Evolutionary conservation across 2,113 vertebrate species (phyloP).

Genomic region (Talpa occidentalis): DNA sequence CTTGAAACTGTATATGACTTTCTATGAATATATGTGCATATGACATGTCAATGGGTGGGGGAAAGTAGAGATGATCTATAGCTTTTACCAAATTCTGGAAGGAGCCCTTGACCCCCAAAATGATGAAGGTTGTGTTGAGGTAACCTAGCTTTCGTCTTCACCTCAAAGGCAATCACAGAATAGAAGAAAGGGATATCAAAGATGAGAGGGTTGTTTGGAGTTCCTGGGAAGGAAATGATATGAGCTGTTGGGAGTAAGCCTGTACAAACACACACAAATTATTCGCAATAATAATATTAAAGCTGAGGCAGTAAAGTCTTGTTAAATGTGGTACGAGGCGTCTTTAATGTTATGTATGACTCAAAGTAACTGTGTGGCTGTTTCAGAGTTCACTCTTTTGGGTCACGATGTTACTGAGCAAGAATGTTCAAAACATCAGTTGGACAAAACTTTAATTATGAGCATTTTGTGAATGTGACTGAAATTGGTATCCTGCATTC

Average conservation of each 20-base stretch:
- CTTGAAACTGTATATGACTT: background rate
- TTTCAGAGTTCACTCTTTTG: constrained; percentile 53
- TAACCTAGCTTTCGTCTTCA: background rate
- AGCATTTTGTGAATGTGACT: background rate
- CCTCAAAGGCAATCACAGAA: background rate
- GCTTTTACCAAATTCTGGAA: background rate
- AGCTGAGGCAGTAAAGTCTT: constrained; percentile 33
- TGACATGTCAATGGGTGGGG: background rate
- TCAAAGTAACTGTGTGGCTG: constrained; percentile 30
- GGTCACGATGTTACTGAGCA: background rate
- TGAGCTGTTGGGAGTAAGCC: background rate
- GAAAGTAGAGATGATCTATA: background rate
- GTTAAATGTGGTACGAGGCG: constrained; percentile 15
- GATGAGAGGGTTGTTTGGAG: background rate
- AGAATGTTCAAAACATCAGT: background rate
- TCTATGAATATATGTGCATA: background rate
- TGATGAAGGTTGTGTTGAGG: background rate
- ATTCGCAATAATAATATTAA: constrained; percentile 33
- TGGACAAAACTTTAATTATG: background rate
- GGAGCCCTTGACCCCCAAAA: background rate
- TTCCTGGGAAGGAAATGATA: constrained; percentile 39
- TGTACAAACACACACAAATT: constrained; percentile 50
- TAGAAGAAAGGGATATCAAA: background rate
- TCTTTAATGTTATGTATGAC: constrained; percentile 33
- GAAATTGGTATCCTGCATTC: background rate